phyloP scores from a whole-genome alignment of 2,797 vertebrate genomes.

The Smutsia temminckii region DNA sequence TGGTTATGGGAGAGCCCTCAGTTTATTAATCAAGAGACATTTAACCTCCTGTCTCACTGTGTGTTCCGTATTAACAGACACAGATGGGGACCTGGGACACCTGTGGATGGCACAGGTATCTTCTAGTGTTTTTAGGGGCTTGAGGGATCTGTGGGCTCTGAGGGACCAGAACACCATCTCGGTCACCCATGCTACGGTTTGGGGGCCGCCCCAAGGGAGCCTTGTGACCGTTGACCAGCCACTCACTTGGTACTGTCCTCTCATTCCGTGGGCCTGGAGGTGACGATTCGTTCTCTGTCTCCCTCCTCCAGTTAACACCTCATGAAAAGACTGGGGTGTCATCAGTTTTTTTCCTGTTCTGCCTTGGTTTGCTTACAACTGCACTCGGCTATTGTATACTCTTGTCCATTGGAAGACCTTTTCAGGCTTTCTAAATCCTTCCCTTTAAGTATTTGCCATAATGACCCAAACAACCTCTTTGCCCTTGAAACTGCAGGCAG shows the following conservation, averaged over 20 bases:
- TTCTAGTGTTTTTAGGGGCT: neutral
- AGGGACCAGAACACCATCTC: neutral
- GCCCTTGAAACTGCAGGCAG: neutral
- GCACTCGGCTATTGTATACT: neutral
- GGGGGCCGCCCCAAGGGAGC: neutral
- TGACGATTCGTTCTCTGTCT: neutral
- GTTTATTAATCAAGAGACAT: neutral
- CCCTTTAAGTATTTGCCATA: neutral
- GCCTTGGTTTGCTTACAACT: neutral
- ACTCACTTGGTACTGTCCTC: neutral
- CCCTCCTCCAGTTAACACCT: neutral
- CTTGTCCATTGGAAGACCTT: neutral
- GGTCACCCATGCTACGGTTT: neutral
- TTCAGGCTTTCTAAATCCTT: neutral
- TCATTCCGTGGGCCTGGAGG: neutral
- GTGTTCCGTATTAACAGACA: neutral
- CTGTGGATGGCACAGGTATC: neutral
- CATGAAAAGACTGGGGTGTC: neutral
- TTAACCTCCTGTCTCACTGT: neutral
- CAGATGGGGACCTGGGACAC: neutral
- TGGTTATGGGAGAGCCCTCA: neutral
- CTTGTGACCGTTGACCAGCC: neutral
- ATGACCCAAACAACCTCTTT: neutral
- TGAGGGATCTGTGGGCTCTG: neutral
- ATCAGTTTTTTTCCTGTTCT: neutral